These are phyloP conservation scores for Oeneis ivallda DNA, from an alignment of 2,888 invertebrate species.

Conservation along the genomic window DNA sequence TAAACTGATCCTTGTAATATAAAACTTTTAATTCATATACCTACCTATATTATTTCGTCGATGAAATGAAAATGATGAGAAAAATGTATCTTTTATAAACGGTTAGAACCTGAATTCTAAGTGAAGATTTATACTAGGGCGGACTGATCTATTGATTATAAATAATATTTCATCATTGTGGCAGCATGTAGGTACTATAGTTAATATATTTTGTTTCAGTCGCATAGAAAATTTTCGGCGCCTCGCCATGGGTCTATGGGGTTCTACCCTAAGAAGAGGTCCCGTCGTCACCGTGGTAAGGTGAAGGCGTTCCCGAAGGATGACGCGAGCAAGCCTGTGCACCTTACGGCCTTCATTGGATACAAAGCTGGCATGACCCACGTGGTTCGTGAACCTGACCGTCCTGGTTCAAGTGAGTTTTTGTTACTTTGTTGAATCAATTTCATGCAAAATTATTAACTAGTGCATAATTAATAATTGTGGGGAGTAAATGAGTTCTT, in stretches of 20 bases:
- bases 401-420: constrained; percentile 98
- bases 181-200: neutral
- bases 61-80: constrained; percentile 82
- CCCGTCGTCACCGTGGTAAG: constrained; percentile 97
- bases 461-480: no score
- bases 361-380: constrained; percentile 99
- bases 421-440: neutral
- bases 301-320: constrained; percentile 99
- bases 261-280: constrained; percentile 99
- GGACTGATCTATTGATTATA: constrained; percentile 80
- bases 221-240: constrained; percentile 99
- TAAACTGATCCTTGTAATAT: neutral
- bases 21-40: constrained; percentile 27
- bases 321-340: constrained; percentile 97
- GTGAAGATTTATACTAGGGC: constrained; percentile 88
- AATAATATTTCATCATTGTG: neutral
- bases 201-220: constrained; percentile 83
- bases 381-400: constrained; percentile 98
- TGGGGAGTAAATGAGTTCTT: neutral
- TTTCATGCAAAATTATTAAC: constrained; percentile 36
- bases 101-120: constrained; percentile 85
- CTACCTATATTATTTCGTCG: neutral
- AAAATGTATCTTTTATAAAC: constrained; percentile 80
- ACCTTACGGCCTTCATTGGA: constrained; percentile 98
- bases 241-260: constrained; percentile 99